Percentiles rank a stretch among this genome's conserved stretches.
These are phyloP conservation scores for Euclidia mi DNA, from an alignment of 2,888 invertebrate genomes.

Conservation along the genomic window DNA sequence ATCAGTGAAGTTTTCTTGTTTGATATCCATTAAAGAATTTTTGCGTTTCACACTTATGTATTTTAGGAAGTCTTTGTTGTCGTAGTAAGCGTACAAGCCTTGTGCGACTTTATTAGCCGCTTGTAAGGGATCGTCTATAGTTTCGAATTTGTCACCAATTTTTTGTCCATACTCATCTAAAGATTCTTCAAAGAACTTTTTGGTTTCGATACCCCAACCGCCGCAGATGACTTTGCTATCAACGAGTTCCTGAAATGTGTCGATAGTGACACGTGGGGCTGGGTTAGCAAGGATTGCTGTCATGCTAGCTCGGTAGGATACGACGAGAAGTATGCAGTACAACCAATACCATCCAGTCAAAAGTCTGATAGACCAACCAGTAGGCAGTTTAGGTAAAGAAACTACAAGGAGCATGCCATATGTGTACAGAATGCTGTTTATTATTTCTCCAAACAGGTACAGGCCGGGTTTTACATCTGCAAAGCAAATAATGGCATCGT, in stretches of 20 bases:
- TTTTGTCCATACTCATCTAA: slow-evolving; percentile 91
- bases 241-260: slow-evolving; percentile 92
- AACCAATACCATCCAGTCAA: slow-evolving; percentile 97
- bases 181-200: slow-evolving; percentile 92
- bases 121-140: slow-evolving; percentile 90
- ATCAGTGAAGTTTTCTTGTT: slow-evolving; percentile 67
- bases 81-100: slow-evolving; percentile 94
- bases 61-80: slow-evolving; percentile 93
- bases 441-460: slow-evolving; percentile 93
- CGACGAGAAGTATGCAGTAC: slow-evolving; percentile 94
- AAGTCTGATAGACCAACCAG: slow-evolving; percentile 94
- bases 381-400: slow-evolving; percentile 93
- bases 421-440: slow-evolving; percentile 94
- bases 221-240: slow-evolving; percentile 92
- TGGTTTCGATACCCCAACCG: slow-evolving; percentile 93
- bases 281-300: slow-evolving; percentile 96
- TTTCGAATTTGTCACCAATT: slow-evolving; percentile 92
- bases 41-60: slow-evolving; percentile 91
- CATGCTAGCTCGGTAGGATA: slow-evolving; percentile 95
- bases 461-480: slow-evolving; percentile 87
- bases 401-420: slow-evolving; percentile 95
- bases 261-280: slow-evolving; percentile 94
- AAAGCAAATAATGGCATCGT: slow-evolving; percentile 57
- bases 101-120: slow-evolving; percentile 92
- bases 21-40: slow-evolving; percentile 63